Evolutionary conservation across 2,888 invertebrate species (phyloP).

Genomic region (Acrobasis suavella): DNA sequence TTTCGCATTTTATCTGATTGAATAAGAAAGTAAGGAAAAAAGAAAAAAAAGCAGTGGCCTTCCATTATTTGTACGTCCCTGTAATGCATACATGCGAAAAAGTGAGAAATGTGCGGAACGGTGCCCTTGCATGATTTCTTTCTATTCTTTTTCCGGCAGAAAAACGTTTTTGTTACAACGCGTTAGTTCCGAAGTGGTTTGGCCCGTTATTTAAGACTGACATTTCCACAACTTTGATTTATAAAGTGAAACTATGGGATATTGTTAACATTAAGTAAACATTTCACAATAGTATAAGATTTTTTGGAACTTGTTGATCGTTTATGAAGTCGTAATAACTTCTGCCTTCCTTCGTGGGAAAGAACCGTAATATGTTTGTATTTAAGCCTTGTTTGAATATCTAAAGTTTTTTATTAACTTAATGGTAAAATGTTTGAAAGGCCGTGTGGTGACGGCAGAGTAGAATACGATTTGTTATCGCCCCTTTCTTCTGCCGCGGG

Average conservation of each 20-base stretch:
- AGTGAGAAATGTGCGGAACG: constrained; percentile 52
- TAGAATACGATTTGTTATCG: too few relatives aligned
- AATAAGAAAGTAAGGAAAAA: too few relatives aligned
- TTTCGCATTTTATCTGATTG: too few relatives aligned
- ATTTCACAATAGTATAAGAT: neutral
- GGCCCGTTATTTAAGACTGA: constrained; percentile 7
- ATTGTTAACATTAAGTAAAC: too few relatives aligned
- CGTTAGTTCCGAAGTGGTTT: constrained; percentile 21
- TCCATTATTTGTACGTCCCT: neutral
- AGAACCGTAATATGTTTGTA: too few relatives aligned
- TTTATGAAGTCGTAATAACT: too few relatives aligned
- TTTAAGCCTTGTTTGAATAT: too few relatives aligned
- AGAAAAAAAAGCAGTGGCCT: neutral
- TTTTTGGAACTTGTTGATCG: neutral
- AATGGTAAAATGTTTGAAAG: too few relatives aligned
- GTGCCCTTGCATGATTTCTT: constrained; percentile 32
- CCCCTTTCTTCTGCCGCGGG: too few relatives aligned
- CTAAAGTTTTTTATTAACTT: too few relatives aligned
- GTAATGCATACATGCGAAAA: constrained; percentile 60
- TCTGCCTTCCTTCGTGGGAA: too few relatives aligned
- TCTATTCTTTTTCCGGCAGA: constrained; percentile 31
- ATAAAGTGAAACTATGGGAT: neutral
- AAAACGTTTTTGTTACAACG: constrained; percentile 25
- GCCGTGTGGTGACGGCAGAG: too few relatives aligned
- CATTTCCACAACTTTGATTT: constrained; percentile 4